These are phyloP conservation scores for Proisotoma minuta DNA, from an alignment of 2,888 invertebrate genomes.

Conservation along the genomic window DNA sequence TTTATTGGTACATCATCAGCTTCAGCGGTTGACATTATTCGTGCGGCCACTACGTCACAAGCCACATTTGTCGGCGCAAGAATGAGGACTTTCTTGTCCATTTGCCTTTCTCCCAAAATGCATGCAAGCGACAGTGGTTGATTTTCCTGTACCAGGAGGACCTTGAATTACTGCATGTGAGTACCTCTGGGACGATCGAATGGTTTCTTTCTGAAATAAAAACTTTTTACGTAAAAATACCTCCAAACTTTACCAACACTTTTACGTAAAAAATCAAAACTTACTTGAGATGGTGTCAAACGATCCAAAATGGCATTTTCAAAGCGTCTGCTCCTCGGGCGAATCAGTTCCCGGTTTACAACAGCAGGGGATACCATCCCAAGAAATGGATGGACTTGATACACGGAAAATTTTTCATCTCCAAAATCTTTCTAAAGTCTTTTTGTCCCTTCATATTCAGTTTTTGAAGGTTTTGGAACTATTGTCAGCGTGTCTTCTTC, in stretches of 20 bases:
- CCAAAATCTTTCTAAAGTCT: not conserved
- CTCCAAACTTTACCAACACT: no score
- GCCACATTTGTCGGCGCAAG: slow-evolving; percentile 3
- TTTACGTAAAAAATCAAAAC: no score
- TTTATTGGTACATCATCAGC: not conserved
- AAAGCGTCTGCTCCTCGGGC: no score
- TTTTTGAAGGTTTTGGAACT: not conserved
- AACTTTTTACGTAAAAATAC: not conserved
- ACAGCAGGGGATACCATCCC: no score
- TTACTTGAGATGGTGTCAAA: no score
- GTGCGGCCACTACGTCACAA: not conserved
- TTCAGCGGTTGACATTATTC: not conserved
- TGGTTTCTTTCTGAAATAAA: not conserved
- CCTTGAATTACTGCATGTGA: not conserved
- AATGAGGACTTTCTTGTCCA: not conserved
- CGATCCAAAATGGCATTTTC: no score
- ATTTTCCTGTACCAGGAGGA: not conserved
- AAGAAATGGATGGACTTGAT: not conserved
- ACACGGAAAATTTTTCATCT: not conserved
- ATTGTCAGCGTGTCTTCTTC: not conserved
- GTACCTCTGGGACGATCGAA: not conserved
- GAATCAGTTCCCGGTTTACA: no score
- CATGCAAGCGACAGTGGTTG: not conserved
- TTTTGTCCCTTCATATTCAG: not conserved
- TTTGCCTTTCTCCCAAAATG: not conserved